These are phyloP conservation scores for Manis crassicaudata DNA, from an alignment of 2,797 vertebrate species.

Conservation along the genomic window DNA sequence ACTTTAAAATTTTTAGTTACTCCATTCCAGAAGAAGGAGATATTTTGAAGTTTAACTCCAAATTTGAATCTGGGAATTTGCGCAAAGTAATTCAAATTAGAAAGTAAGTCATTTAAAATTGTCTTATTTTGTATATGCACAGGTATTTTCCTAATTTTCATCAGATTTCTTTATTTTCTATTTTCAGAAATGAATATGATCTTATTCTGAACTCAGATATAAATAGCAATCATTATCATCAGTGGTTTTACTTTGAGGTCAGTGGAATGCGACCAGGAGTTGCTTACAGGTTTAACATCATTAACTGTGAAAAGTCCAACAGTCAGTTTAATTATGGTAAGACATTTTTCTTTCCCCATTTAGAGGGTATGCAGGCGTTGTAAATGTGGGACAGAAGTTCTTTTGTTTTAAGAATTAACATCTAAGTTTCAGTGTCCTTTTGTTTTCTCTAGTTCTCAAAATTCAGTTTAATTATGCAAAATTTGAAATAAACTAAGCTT, in stretches of 20 bases:
- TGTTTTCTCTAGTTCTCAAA: constrained; percentile 16
- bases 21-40: constrained; percentile 91
- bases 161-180: constrained; percentile 72
- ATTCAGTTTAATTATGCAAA: not conserved
- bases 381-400: not conserved
- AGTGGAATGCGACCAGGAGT: constrained; percentile 95
- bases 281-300: constrained; percentile 97
- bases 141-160: constrained; percentile 69
- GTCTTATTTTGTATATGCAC: constrained; percentile 21
- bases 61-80: constrained; percentile 98
- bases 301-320: constrained; percentile 99
- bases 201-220: constrained; percentile 98
- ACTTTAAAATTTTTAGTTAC: constrained; percentile 85
- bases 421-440: not conserved
- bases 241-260: constrained; percentile 99
- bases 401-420: not conserved
- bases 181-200: constrained; percentile 95
- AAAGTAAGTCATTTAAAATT: constrained; percentile 90
- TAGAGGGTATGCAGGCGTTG: not conserved
- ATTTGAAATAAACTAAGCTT: not conserved
- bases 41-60: constrained; percentile 97
- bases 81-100: constrained; percentile 97
- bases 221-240: constrained; percentile 99
- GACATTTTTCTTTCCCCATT: constrained; percentile 73
- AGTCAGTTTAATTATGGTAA: constrained; percentile 99